phyloP scores from a whole-genome alignment of 2,113 vertebrate genomes.

The Phylloscopus trochiloides region DNA sequence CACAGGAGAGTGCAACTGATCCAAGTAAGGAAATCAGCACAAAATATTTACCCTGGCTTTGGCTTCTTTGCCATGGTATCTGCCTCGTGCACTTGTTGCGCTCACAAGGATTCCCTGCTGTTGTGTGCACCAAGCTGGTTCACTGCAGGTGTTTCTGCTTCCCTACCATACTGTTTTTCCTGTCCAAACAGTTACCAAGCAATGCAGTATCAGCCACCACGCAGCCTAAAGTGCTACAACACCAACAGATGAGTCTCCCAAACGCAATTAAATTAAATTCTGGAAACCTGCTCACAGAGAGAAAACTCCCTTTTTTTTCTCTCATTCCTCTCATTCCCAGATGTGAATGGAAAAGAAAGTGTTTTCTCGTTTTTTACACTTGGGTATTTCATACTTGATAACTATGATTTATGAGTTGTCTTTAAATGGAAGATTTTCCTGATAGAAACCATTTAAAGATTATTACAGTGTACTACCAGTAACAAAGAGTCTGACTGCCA shows the following conservation, averaged over 20 bases:
- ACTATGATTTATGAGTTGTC: neutral
- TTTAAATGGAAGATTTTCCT: neutral
- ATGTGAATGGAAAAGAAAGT: neutral
- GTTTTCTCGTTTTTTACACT: neutral
- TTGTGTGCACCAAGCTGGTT: neutral
- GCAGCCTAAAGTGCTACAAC: neutral
- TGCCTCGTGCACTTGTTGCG: neutral
- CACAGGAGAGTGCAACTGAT: neutral
- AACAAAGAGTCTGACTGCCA: neutral
- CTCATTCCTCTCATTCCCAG: neutral
- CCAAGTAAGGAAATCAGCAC: neutral
- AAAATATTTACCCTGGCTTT: slow-evolving; percentile 19
- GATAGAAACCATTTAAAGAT: neutral
- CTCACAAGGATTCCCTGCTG: neutral
- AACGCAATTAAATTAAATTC: neutral
- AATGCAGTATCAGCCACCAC: neutral
- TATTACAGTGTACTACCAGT: neutral
- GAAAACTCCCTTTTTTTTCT: neutral
- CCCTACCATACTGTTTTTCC: neutral
- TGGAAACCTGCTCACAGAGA: neutral
- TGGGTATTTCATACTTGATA: neutral
- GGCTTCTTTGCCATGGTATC: neutral
- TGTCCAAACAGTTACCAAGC: neutral
- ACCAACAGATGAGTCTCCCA: neutral
- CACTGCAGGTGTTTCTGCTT: neutral